Conservation (phyloP, 2,888 invertebrate genomes). For the Caradrina kadenii region DNA sequence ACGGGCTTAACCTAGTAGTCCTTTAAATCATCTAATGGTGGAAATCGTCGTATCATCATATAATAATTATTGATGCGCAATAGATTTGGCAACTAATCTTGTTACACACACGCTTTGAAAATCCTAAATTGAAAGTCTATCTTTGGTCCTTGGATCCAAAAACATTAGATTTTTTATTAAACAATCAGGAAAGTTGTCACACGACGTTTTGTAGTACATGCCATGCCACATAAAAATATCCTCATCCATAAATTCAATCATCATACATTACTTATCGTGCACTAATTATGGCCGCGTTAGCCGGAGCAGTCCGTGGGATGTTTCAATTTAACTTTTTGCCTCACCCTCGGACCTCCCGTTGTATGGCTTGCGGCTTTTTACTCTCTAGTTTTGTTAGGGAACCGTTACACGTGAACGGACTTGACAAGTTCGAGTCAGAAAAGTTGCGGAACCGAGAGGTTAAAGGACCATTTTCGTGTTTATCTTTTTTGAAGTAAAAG, state of each 20-base stretch:
- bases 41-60: too few relatives aligned
- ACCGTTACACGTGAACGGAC: constrained; percentile 24
- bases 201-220: too few relatives aligned
- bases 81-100: background rate
- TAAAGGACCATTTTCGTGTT: background rate
- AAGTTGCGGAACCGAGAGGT: constrained; percentile 2
- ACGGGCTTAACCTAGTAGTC: too few relatives aligned
- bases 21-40: too few relatives aligned
- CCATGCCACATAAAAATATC: background rate
- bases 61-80: background rate
- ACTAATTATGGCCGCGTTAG: constrained; percentile 58
- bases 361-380: constrained; percentile 71
- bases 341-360: constrained; percentile 40
- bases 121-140: too few relatives aligned
- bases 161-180: too few relatives aligned
- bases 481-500: background rate
- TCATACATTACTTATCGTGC: constrained; percentile 23
- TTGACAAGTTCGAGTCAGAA: constrained; percentile 6
- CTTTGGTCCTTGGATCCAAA: too few relatives aligned
- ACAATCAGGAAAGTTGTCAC: too few relatives aligned
- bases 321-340: constrained; percentile 83
- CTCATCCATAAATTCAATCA: constrained; percentile 29
- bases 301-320: constrained; percentile 68
- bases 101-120: too few relatives aligned
- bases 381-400: constrained; percentile 50